These are phyloP conservation scores for Hyposmocoma kahamanoa DNA, from an alignment of 1,140 invertebrate species.

Conservation along the genomic window DNA sequence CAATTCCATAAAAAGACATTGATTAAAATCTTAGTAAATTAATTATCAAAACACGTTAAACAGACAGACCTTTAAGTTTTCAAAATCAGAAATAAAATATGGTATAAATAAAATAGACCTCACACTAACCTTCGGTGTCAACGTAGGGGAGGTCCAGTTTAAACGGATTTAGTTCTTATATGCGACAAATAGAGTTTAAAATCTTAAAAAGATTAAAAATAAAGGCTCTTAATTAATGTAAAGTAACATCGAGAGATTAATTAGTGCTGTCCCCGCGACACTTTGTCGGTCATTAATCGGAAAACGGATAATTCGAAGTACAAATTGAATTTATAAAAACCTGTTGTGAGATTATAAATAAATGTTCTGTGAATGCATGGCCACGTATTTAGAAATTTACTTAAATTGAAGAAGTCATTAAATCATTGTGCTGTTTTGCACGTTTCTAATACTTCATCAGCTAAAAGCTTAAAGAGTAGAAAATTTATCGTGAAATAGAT, in stretches of 20 bases:
- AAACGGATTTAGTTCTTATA: neutral
- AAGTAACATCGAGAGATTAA: conserved; percentile 53
- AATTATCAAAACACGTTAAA: neutral
- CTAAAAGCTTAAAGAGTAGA: no score
- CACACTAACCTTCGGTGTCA: conserved; percentile 27
- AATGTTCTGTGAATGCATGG: no score
- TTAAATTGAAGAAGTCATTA: no score
- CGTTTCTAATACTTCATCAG: no score
- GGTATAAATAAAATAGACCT: conserved; percentile 30
- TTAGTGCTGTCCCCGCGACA: conserved; percentile 51
- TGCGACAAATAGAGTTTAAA: neutral
- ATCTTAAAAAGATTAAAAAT: neutral
- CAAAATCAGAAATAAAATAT: conserved; percentile 19
- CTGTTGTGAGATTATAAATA: no score
- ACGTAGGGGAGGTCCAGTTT: no score
- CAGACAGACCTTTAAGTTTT: neutral
- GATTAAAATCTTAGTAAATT: no score
- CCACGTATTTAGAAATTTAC: no score
- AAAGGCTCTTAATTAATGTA: conserved; percentile 35
- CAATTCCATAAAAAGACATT: no score
- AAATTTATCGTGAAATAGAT: no score
- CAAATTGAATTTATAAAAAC: conserved; percentile 53
- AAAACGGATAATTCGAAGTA: conserved; percentile 41
- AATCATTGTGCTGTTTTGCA: no score
- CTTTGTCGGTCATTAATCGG: conserved; percentile 55